Conservation (phyloP, 2,113 vertebrate species). For the Cyprinodon variegatus region DNA sequence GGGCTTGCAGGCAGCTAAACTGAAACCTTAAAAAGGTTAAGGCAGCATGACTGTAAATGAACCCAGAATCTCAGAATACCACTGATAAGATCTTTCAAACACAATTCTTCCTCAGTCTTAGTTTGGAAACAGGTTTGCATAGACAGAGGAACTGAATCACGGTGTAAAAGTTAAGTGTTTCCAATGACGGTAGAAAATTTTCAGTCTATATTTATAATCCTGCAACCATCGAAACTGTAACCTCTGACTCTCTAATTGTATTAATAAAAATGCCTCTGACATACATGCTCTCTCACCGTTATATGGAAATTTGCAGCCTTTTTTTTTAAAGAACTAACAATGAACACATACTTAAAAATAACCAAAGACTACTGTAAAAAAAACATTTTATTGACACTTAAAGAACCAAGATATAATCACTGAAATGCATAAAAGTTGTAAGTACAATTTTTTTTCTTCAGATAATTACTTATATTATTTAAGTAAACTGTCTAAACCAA, state of each 20-base stretch:
- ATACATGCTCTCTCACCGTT: no score
- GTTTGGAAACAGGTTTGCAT: conserved; percentile 12
- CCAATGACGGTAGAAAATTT: background rate
- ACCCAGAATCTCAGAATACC: background rate
- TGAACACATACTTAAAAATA: background rate
- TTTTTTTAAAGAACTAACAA: no score
- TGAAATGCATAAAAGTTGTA: no score
- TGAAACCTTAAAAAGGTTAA: conserved; percentile 32
- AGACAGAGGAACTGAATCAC: conserved; percentile 7
- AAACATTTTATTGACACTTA: no score
- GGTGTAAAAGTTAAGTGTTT: background rate
- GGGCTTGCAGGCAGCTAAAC: background rate
- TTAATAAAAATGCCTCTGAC: background rate
- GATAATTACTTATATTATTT: no score
- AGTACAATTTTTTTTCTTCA: no score
- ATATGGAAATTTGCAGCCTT: background rate
- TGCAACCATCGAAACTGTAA: background rate
- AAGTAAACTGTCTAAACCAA: no score
- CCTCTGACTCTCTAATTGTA: background rate
- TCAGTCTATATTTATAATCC: background rate
- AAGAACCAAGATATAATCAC: no score
- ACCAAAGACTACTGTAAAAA: background rate
- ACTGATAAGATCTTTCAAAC: conserved; percentile 41
- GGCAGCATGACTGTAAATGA: conserved; percentile 8
- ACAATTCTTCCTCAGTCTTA: background rate